phyloP scores from a whole-genome alignment of 2,797 vertebrate genomes.

The Hapalemur alaotrensis region DNA sequence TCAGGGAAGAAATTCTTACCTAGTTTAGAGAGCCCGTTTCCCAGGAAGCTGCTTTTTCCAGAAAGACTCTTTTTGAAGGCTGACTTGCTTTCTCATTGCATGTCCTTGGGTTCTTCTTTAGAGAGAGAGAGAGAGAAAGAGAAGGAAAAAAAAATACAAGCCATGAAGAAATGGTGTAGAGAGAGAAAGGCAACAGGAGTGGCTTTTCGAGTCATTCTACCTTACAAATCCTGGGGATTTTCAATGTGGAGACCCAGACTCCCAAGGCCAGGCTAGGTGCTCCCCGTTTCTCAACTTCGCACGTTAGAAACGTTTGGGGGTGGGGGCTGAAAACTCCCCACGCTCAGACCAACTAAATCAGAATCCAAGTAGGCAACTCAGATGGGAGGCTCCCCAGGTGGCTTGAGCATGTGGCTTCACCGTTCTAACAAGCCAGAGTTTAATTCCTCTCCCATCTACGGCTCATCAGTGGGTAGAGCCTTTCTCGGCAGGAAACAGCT shows the following conservation, averaged over 20 bases:
- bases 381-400: neutral
- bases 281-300: neutral
- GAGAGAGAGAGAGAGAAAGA: neutral
- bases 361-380: neutral
- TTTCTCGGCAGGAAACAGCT: neutral
- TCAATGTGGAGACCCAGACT: neutral
- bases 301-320: neutral
- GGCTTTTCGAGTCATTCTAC: neutral
- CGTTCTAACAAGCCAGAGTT: neutral
- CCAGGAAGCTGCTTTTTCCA: neutral
- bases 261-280: neutral
- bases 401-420: neutral
- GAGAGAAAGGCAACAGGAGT: neutral
- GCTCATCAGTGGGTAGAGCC: neutral
- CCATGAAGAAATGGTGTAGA: neutral
- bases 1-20: neutral
- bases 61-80: neutral
- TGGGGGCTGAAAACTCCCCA: neutral
- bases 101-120: neutral
- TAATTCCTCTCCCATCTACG: neutral
- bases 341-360: neutral
- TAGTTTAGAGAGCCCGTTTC: neutral
- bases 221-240: neutral
- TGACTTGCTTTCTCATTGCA: neutral
- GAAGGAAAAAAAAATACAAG: neutral